Evolutionary conservation across 2,888 invertebrate genomes (phyloP).

Genomic region (Pyralis farinalis): DNA sequence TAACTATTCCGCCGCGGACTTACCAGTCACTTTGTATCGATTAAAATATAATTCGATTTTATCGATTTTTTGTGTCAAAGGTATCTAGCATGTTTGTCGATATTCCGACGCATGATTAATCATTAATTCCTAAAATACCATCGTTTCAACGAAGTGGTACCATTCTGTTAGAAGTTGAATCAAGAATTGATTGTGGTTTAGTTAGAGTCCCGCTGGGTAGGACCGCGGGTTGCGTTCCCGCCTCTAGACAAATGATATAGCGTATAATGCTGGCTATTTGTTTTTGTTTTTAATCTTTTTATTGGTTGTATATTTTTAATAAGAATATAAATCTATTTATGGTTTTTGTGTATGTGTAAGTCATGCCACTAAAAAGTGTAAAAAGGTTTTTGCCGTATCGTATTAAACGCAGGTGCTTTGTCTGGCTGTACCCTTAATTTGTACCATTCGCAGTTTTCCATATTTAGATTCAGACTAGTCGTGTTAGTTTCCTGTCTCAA

Average conservation of each 20-base stretch:
- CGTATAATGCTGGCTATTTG: not conserved
- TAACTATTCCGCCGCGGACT: not conserved
- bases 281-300: not conserved
- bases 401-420: too few species aligned
- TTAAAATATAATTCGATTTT: not conserved
- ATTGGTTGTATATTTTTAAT: too few species aligned
- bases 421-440: too few species aligned
- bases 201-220: slow-evolving; percentile 2
- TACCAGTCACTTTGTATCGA: not conserved
- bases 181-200: slow-evolving; percentile 1
- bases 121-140: slow-evolving; percentile 4
- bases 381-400: too few species aligned
- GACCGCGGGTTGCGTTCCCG: not conserved
- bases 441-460: too few species aligned
- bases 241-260: not conserved
- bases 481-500: too few species aligned
- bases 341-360: too few species aligned
- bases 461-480: too few species aligned
- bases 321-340: too few species aligned
- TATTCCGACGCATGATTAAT: slow-evolving; percentile 4
- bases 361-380: too few species aligned
- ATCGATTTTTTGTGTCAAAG: not conserved
- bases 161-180: slow-evolving; percentile 1
- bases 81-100: not conserved
- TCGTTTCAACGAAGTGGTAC: slow-evolving; percentile 3